Conservation (phyloP, 2,888 invertebrate genomes). For the Himalopsyche kuldschensis region DNA sequence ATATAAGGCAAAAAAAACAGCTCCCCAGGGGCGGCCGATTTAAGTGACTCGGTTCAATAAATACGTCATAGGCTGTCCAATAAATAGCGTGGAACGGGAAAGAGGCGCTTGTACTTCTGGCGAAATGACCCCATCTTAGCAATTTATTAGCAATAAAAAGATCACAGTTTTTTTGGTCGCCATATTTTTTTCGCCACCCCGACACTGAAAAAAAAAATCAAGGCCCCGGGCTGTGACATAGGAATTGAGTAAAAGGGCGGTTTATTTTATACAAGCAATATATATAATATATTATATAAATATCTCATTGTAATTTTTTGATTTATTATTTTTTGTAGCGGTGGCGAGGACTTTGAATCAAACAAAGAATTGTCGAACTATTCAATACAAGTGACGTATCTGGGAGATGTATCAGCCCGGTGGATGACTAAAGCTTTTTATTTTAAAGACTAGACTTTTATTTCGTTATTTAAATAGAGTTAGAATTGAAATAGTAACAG, state of each 20-base stretch:
- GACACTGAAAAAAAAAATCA: not conserved
- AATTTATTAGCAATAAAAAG: slow-evolving; percentile 37
- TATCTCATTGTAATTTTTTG: too few species aligned
- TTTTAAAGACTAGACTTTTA: too few species aligned
- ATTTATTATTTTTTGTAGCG: too few species aligned
- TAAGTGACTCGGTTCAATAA: not conserved
- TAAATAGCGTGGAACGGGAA: not conserved
- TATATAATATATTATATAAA: too few species aligned
- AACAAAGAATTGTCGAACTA: too few species aligned
- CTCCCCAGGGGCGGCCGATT: not conserved
- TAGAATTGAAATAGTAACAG: too few species aligned
- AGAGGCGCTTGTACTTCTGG: not conserved
- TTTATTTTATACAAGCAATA: too few species aligned
- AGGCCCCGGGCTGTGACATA: not conserved
- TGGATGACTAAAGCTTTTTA: too few species aligned
- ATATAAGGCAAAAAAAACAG: not conserved
- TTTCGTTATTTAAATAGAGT: too few species aligned
- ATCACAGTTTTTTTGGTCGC: slow-evolving; percentile 17
- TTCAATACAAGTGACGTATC: too few species aligned
- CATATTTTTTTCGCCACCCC: slow-evolving; percentile 8
- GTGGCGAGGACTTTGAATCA: too few species aligned
- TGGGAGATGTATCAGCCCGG: too few species aligned
- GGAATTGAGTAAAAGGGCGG: not conserved
- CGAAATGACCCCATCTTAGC: slow-evolving; percentile 29
- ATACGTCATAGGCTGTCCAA: not conserved